These are phyloP conservation scores for Acheta domesticus DNA, from an alignment of 2,888 invertebrate species.

Conservation along the genomic window DNA sequence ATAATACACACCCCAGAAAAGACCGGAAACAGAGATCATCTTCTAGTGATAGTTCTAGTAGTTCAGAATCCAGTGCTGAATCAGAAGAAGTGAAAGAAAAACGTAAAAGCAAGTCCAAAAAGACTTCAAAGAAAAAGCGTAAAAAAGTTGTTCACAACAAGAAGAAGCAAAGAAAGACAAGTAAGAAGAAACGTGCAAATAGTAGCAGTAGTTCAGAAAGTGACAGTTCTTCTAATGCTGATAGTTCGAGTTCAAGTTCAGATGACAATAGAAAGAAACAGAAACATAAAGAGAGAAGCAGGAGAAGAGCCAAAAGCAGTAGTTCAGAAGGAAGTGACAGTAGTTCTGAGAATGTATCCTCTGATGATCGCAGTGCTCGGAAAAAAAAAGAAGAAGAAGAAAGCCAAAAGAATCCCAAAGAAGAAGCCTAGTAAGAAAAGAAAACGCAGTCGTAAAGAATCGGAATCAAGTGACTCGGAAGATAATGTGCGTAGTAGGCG, in stretches of 20 bases:
- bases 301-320: constrained; percentile 24
- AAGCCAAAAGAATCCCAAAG: constrained; percentile 30
- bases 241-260: constrained; percentile 29
- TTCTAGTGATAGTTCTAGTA: constrained; percentile 31
- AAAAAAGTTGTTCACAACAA: constrained; percentile 26
- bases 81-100: constrained; percentile 27
- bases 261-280: constrained; percentile 29
- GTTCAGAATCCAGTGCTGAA: constrained; percentile 30
- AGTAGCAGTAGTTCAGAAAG: constrained; percentile 27
- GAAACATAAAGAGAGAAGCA: constrained; percentile 27
- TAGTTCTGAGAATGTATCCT: neutral
- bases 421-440: constrained; percentile 34
- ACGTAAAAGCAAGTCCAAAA: constrained; percentile 24
- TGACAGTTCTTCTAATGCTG: constrained; percentile 3
- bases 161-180: constrained; percentile 21
- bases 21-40: neutral
- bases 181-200: neutral
- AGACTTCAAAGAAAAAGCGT: constrained; percentile 28
- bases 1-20: neutral
- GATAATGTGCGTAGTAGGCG: constrained; percentile 25
- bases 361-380: neutral
- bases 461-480: constrained; percentile 22
- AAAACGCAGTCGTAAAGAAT: constrained; percentile 29
- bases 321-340: constrained; percentile 22
- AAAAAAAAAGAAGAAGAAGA: constrained; percentile 32